These are phyloP conservation scores for Varanus salvator DNA, from an alignment of 2,113 vertebrate species.

Conservation along the genomic window DNA sequence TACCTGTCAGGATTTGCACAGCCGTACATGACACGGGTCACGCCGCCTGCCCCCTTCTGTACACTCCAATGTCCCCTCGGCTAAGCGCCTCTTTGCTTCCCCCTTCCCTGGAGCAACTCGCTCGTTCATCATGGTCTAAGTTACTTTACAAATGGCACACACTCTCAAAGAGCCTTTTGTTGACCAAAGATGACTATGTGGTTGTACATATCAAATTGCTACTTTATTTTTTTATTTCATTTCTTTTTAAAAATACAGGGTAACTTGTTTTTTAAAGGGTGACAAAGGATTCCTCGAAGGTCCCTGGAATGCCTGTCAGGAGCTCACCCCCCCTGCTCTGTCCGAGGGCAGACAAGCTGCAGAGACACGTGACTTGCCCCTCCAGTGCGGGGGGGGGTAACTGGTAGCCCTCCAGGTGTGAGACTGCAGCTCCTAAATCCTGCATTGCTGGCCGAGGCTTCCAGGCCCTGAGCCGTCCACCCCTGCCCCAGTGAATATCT, in stretches of 20 bases:
- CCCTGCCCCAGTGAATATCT: not conserved
- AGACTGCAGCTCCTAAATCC: no score
- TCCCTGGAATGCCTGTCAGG: not conserved
- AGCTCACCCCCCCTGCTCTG: not conserved
- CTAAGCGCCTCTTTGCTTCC: not conserved
- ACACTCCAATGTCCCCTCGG: not conserved
- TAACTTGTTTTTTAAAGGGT: not conserved
- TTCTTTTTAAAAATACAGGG: not conserved
- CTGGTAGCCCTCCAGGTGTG: not conserved
- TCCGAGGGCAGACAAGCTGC: not conserved
- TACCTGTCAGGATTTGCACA: no score
- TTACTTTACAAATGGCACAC: not conserved
- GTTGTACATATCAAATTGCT: not conserved
- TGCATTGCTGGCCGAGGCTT: no score
- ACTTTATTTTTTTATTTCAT: not conserved
- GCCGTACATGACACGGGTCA: not conserved
- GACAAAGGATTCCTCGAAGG: not conserved
- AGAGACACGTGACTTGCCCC: not conserved
- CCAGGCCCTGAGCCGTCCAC: no score
- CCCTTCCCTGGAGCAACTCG: not conserved
- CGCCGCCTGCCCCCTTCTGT: no score
- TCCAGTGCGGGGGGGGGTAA: not conserved
- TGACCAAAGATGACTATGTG: constrained; percentile 29
- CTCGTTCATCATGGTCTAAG: not conserved
- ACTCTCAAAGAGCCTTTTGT: not conserved